Conservation (phyloP, 2,888 invertebrate species). For the Choreutis nemorana region DNA sequence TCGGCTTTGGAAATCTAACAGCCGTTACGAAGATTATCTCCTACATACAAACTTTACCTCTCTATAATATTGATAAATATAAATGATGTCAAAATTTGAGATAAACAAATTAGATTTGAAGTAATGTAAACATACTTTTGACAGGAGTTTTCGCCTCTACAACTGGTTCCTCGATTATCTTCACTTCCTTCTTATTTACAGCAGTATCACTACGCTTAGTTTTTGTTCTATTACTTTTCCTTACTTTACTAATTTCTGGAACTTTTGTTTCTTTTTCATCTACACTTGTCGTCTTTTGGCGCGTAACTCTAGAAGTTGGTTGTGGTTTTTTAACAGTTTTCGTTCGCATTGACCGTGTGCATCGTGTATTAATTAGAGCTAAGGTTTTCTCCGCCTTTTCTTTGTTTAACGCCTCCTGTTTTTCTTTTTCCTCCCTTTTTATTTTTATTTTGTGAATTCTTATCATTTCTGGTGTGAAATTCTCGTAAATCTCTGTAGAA, state of each 20-base stretch:
- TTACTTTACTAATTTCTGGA: constrained; percentile 10
- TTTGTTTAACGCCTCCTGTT: constrained; percentile 28
- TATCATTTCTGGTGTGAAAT: constrained; percentile 68
- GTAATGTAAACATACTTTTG: neutral
- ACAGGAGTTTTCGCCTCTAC: constrained; percentile 5
- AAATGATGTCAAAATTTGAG: too few relatives aligned
- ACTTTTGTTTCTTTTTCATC: constrained; percentile 4
- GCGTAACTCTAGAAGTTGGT: constrained; percentile 5
- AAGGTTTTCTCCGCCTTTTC: constrained; percentile 22
- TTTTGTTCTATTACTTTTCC: constrained; percentile 19
- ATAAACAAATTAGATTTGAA: too few relatives aligned
- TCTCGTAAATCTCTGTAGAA: constrained; percentile 23
- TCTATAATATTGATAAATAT: too few relatives aligned
- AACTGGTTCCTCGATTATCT: constrained; percentile 5
- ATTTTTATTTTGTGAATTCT: constrained; percentile 53
- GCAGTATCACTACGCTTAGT: constrained; percentile 16
- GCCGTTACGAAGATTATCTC: too few relatives aligned
- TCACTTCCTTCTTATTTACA: constrained; percentile 6
- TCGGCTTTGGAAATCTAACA: too few relatives aligned
- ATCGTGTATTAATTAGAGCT: constrained; percentile 17
- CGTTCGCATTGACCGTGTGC: constrained; percentile 30
- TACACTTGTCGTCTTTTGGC: constrained; percentile 5
- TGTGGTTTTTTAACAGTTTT: constrained; percentile 11
- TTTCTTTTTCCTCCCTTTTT: constrained; percentile 48
- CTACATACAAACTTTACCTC: too few relatives aligned